Evolutionary conservation across 2,113 vertebrate species (phyloP), one percentile per base, ranked within the genome.

Genomic region (Lophura nycthemera): DNA sequence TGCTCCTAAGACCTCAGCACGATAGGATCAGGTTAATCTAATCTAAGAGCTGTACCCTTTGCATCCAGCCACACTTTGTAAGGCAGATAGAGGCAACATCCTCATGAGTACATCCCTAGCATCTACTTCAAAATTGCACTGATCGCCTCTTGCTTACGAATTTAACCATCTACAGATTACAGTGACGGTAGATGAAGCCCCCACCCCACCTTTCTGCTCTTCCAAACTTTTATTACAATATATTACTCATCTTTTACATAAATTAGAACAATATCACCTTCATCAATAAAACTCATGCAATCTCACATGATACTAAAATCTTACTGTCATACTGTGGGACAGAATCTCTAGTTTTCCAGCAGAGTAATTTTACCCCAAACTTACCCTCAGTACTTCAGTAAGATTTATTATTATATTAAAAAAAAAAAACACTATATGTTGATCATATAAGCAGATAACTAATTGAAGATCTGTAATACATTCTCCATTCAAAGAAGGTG

Each of bases 101-200:
- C 25, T 27, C 32, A 0, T 0, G 29, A 21, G 42, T 4, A 79
- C 47, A 74, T 45, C 78, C 60, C 0, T 0, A 76, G 38, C 4
- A 4, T 8, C 45, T 42, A 57, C 34, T 19, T 85, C 66, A 61
- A 66, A 85, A 47, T 2, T 66, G 67, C 66, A 70, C 10, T 56
- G 32, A 8, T 40, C 43, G 81, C 19, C 34, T 43, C 29, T 32
- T 56, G 10, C 48, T 74, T 52, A 43, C 30, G 34, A 78, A 50
- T 50, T 29, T 52, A 61, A n/a, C 17, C 22, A 56, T 25, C 27
- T 63, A 30, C 34, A 38, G 27, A 59, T 34, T 38, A 61, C 10
- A 92, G 11, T 25, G 15, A 45, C 15, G 10, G 29, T 74, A 82
- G 17, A 82, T 0, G 1, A 15, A 50, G 21, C 54, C 6, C 12